Conservation (phyloP, 2,113 vertebrate species). For the Noturus placidus region DNA sequence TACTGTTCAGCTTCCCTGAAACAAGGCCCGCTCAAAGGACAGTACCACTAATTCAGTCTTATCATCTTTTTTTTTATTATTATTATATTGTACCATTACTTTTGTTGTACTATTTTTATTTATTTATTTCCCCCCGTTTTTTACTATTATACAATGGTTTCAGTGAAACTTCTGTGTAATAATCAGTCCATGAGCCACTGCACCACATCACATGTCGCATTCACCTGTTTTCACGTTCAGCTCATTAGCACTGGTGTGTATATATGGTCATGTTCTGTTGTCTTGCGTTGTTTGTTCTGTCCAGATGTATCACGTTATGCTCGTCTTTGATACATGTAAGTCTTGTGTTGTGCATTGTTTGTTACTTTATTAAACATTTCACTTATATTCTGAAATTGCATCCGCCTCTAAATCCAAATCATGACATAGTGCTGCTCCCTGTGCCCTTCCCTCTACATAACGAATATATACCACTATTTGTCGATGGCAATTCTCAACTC, state of each 20-base stretch:
- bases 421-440: not conserved
- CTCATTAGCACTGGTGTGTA: too few relatives aligned
- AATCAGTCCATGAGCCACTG: not conserved
- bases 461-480: constrained; percentile 50
- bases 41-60: not conserved
- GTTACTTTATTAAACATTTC: too few relatives aligned
- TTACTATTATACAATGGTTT: constrained; percentile 30
- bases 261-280: too few relatives aligned
- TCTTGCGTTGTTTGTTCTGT: too few relatives aligned
- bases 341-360: too few relatives aligned
- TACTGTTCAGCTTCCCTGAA: not conserved
- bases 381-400: too few relatives aligned
- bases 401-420: too few relatives aligned
- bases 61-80: not conserved
- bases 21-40: not conserved
- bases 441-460: constrained; percentile 55
- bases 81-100: not conserved
- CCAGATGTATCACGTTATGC: too few relatives aligned
- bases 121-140: not conserved
- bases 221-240: constrained; percentile 12
- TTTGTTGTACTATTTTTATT: not conserved
- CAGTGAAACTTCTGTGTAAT: constrained; percentile 41
- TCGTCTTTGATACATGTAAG: too few relatives aligned
- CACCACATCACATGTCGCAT: not conserved
- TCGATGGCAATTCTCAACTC: constrained; percentile 51